These are phyloP conservation scores for Camptogramma bilineatum DNA, from an alignment of 2,888 invertebrate species.

Conservation along the genomic window DNA sequence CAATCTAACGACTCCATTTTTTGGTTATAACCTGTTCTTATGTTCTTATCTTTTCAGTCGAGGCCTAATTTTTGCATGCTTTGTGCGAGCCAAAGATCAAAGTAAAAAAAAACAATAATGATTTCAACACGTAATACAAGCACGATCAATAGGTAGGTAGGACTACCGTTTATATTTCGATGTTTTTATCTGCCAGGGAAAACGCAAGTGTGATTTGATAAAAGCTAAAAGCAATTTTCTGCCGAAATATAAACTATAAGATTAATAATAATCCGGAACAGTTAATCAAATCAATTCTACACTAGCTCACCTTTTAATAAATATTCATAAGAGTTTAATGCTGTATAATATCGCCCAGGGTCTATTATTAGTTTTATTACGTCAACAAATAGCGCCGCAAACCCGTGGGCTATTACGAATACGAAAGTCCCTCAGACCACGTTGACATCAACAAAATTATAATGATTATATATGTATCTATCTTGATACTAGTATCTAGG, in stretches of 20 bases:
- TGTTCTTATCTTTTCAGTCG: constrained; percentile 12
- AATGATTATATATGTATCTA: background rate
- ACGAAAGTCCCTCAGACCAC: constrained; percentile 19
- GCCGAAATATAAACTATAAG: background rate
- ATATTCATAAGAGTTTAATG: constrained; percentile 24
- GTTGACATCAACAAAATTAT: constrained; percentile 8
- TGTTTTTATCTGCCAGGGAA: constrained; percentile 6
- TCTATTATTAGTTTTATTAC: constrained; percentile 24
- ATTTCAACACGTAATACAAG: background rate
- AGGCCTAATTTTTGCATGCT: constrained; percentile 20
- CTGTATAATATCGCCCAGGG: constrained; percentile 18
- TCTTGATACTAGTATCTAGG: background rate
- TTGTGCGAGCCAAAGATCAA: constrained; percentile 6
- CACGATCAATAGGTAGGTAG: background rate
- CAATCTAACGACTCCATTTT: background rate
- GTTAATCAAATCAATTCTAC: constrained; percentile 9
- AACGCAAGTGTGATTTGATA: constrained; percentile 1
- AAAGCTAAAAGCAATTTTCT: background rate
- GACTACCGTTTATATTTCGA: constrained; percentile 10
- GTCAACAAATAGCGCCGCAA: constrained; percentile 24
- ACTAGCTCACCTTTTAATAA: constrained; percentile 20
- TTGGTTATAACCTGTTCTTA: background rate
- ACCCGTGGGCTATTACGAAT: constrained; percentile 16
- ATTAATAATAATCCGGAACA: background rate
- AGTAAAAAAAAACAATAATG: constrained; percentile 7